phyloP scores from a whole-genome alignment of 2,113 vertebrate genomes.

The Lasiurus cinereus region DNA sequence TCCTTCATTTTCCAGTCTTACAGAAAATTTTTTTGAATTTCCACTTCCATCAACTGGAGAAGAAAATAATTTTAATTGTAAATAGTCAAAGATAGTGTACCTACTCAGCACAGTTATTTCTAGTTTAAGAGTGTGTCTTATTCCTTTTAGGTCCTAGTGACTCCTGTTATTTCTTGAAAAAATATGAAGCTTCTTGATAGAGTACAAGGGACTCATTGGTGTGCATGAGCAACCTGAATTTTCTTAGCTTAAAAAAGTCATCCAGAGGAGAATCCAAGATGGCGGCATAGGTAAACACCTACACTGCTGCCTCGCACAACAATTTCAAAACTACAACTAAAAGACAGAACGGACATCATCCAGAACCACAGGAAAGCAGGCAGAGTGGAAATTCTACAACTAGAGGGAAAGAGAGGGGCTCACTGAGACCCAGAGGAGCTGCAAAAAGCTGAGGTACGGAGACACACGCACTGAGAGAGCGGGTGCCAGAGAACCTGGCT shows the following conservation, averaged over 20 bases:
- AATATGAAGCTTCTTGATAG: constrained; percentile 23
- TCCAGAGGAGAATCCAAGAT: background rate
- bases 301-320: too few relatives aligned
- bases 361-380: too few relatives aligned
- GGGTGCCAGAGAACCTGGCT: too few relatives aligned
- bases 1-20: constrained; percentile 46
- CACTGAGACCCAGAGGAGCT: too few relatives aligned
- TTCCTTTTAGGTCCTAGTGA: background rate
- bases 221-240: background rate
- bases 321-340: too few relatives aligned
- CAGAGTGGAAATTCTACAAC: too few relatives aligned
- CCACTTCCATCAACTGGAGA: background rate
- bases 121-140: constrained; percentile 27
- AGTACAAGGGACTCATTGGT: background rate
- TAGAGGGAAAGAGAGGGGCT: too few relatives aligned
- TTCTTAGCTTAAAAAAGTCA: constrained; percentile 14
- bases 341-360: too few relatives aligned
- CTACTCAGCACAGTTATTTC: background rate
- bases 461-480: too few relatives aligned
- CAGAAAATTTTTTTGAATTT: constrained; percentile 33
- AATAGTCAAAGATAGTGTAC: constrained; percentile 33
- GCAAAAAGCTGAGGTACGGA: too few relatives aligned
- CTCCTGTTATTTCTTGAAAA: constrained; percentile 19
- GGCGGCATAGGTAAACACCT: too few relatives aligned
- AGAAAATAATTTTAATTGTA: constrained; percentile 35